Evolutionary conservation across 2,888 invertebrate species (phyloP), one percentile per base, ranked within the genome.

Genomic region (Leptopterna dolabrata): DNA sequence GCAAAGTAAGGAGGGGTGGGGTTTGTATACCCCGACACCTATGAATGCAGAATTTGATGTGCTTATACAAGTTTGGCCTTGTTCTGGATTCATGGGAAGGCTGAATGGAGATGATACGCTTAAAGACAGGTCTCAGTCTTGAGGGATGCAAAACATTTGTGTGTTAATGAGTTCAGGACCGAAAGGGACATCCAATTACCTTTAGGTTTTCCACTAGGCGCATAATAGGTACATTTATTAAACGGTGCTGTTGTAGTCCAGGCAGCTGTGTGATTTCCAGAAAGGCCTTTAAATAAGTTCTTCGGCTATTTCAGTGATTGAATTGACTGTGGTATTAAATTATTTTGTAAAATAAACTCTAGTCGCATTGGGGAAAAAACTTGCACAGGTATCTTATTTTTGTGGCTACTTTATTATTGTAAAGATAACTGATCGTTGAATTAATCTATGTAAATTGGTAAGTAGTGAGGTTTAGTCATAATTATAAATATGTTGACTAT

Each of bases 311-410:
- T 85, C 76, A 43, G 76, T 85, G 45, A 85, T 85, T 73, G 47
- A 85, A 45, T 45, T 85, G 85, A 73, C 85, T 85, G 85, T 73
- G 73, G 82, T 83, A 83, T 83, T 30, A 85, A 85, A 85, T 85
- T 85, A 85, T 85, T 85, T 85, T 85, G 45, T 45, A 29, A 81
- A 81, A 27, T 9, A 16, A 73, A 16, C 27, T 73, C 73, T 85
- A 85, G 85, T 73, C 85, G 43, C 47, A 45, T 0, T 47, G 9
- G 45, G 41, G 47, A 24, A 30, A 19, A 13, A 73, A 73, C 16
- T 16, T 73, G 85, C 85, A 70, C 83, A 36, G 63, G 30, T 83
- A 83, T 27, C 70, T 29, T 84, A 84, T 84, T 84, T 84, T 71
- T 84, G 73, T 73, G 73, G 84, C 24, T 55, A n/a, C 19, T 36